Percentiles rank a stretch among this genome's conserved stretches.
These are phyloP conservation scores for Pelusios castaneus DNA, from an alignment of 2,113 vertebrate species.

Conservation along the genomic window DNA sequence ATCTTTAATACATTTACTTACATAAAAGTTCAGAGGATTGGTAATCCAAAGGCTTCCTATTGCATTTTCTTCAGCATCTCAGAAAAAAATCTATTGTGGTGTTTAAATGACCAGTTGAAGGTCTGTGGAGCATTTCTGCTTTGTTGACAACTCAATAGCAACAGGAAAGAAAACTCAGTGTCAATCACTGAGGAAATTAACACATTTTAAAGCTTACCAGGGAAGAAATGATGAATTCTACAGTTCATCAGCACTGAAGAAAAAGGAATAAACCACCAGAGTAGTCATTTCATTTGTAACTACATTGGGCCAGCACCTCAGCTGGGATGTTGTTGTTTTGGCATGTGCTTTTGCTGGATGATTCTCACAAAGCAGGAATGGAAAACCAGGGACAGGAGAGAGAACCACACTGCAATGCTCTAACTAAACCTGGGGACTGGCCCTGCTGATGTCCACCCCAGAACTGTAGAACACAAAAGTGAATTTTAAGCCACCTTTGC, in stretches of 20 bases:
- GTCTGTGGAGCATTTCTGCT: constrained; percentile 29
- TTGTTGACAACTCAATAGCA: constrained; percentile 57
- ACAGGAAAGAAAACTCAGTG: constrained; percentile 67
- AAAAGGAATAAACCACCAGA: constrained; percentile 43
- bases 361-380: background rate
- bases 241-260: constrained; percentile 71
- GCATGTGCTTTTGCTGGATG: background rate
- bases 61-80: constrained; percentile 70
- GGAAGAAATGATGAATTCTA: constrained; percentile 74
- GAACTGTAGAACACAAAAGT: background rate
- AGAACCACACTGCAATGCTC: background rate
- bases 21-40: constrained; percentile 57
- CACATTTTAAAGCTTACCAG: constrained; percentile 71
- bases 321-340: background rate
- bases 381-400: background rate
- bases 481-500: background rate
- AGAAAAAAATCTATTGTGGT: constrained; percentile 60
- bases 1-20: constrained; percentile 69
- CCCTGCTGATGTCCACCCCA: fast-evolving
- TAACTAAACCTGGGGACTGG: background rate
- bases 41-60: constrained; percentile 68
- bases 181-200: constrained; percentile 76
- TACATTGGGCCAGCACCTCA: constrained; percentile 45
- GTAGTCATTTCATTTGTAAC: constrained; percentile 75
- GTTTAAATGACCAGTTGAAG: constrained; percentile 68